phyloP scores from a whole-genome alignment of 2,888 invertebrate species.

The Agrochola lota region DNA sequence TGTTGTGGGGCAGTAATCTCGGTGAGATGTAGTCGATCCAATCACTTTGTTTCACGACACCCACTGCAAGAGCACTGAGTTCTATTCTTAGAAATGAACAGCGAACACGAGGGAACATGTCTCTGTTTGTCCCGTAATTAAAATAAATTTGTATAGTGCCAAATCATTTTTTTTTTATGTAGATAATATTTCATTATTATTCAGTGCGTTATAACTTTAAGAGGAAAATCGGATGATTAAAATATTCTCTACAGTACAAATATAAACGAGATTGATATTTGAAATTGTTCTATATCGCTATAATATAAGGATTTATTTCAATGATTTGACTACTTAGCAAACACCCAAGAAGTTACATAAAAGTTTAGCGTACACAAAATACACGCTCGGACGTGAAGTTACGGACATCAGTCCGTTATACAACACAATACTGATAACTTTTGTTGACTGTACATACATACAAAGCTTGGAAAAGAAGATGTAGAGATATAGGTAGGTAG shows the following conservation, averaged over 20 bases:
- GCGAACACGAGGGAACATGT: not conserved
- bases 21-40: constrained; percentile 35
- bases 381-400: not conserved
- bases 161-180: not conserved
- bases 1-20: constrained; percentile 21
- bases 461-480: not conserved
- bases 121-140: not conserved
- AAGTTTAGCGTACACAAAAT: not conserved
- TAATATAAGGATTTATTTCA: not conserved
- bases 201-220: not conserved
- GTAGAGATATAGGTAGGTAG: not conserved
- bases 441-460: not conserved
- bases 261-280: not conserved
- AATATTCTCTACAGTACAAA: not conserved
- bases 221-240: not conserved
- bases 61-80: not conserved
- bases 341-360: not conserved
- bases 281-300: not conserved
- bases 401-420: not conserved
- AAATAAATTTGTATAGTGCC: too few relatives aligned
- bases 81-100: constrained; percentile 13
- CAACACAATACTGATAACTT: not conserved
- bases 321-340: not conserved
- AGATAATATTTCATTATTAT: not conserved
- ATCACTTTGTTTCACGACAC: constrained; percentile 35